Percentiles rank a stretch among this genome's conserved stretches.
Evolutionary conservation across 1,140 invertebrate species (phyloP).

Genomic region (Sitophilus oryzae): DNA sequence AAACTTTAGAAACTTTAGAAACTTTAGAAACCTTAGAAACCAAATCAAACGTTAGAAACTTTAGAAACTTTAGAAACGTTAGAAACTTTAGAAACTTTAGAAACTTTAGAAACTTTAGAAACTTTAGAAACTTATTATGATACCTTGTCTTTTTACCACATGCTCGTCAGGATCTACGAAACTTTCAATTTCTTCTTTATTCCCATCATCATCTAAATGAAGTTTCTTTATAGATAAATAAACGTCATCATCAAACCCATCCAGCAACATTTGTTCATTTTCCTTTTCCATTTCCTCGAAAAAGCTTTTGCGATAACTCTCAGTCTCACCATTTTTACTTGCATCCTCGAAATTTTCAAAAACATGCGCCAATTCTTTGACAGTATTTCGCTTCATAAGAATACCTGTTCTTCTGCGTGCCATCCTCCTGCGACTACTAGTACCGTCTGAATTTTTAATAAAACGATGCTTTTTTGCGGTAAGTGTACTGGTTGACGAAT

Average conservation of each 20-base stretch:
- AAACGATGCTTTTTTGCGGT: background rate
- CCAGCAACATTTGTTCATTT: constrained; percentile 19
- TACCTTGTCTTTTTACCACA: too few relatives aligned
- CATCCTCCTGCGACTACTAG: background rate
- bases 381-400: background rate
- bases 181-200: too few relatives aligned
- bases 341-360: constrained; percentile 23
- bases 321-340: constrained; percentile 18
- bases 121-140: too few relatives aligned
- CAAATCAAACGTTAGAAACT: too few relatives aligned
- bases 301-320: constrained; percentile 17
- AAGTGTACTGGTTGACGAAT: too few relatives aligned
- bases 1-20: too few relatives aligned
- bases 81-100: too few relatives aligned
- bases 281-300: constrained; percentile 21
- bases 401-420: constrained; percentile 1
- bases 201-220: too few relatives aligned
- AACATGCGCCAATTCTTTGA: constrained; percentile 8
- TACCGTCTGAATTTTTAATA: background rate
- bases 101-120: too few relatives aligned
- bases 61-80: too few relatives aligned
- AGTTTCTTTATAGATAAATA: constrained; percentile 16
- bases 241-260: constrained; percentile 22
- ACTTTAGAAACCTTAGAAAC: too few relatives aligned
- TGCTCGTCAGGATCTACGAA: too few relatives aligned